Base-by-base conservation (phyloP, 2,797 vertebrate species). In the Xiphorhynchus erythropygius region DNA sequence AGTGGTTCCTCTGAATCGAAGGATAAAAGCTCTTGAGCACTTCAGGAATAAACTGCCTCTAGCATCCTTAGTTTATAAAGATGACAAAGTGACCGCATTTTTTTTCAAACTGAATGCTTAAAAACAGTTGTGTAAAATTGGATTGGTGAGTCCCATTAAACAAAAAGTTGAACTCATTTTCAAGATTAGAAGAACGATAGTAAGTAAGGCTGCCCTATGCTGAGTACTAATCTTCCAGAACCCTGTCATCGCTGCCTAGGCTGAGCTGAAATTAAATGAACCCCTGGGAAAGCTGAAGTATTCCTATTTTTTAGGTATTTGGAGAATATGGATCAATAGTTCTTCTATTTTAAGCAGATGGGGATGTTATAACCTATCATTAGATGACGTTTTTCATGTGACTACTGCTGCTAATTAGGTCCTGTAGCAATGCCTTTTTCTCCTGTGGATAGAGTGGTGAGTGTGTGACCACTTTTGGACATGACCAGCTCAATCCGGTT, bases 191-290 rank as follows among this genome's bases (percentile, higher is more conserved):
- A 68, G 25, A 5, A 23, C 5, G 5, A 5, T 19, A 37, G 24
- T 37, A 64, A n/a, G 3, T 8, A 9, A 75, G 18, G 37, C 24
- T 80, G 30, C 12, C 28, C 69, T 62, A 7, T 1, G 2, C 14
- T 67, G 37, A 24, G 2, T n/a, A 11, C 7, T 0, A 0, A 4
- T 41, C 23, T 74, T 83, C 18, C 42, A 24, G 13, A 23, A 70
- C 9, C 19, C 14, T 64, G 25, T 55, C 18, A 7, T 28, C 6
- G 7, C 8, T 4, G 1, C 8, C 27, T 52, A 4, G 37, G 21
- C 8, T 39, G 37, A 80, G 22, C 17, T 60, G 21, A 47, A 73
- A 56, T 9, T 67, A 80, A 87, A 73, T 10, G 3, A 79, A 74
- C 6, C 4, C 18, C 8, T 28, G 10, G 21, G 14, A 80, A 55